Evolutionary conservation across 2,113 vertebrate genomes (phyloP), one percentile per base, ranked within the genome.

Genomic region (Leptobrachium ailaonicum): DNA sequence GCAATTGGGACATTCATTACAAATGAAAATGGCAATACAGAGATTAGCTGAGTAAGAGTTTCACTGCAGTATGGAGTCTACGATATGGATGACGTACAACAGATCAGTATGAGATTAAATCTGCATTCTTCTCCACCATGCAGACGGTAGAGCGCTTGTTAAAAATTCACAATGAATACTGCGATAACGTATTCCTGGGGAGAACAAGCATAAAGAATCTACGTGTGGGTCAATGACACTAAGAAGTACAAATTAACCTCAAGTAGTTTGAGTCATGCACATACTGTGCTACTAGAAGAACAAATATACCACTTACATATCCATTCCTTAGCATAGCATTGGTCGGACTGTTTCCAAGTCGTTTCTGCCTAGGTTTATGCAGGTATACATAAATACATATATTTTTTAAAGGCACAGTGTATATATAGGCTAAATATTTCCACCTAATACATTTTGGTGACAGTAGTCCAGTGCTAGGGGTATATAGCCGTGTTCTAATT

Each of bases 31-130:
- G 6, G 8, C 64, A 43, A 45, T 68, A 41, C 56, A 43, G 64
- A 76, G 41, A 76, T 64, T 64, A 64, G 62, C 62, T 64, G 62
- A 54, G 64, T 76, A 44, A 56, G 63, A 76, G 50, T 56, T 32
- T 76, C 75, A 76, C 50, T 68, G 64, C 41, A 76, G 63, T 66
- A 67, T n/a, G 56, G 54, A 14, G 45, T 41, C 50, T 41, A 54
- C 41, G 66, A 14, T 50, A 11, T 20, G n/a, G 44, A 67, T 64
- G 67, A 44, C 41, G 4, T 64, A 10, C n/a, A 64, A 7, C 13
- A 9, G 40, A 40, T 40, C n/a, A 32, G 6, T 10, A 6, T 64
- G 6, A 10, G 4, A 4, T 64, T 20, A 64, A 64, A 64, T 64
- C 62, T 64, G 62, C 62, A 64, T 64, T 20, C n/a, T 64, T 1